Evolutionary conservation across 2,797 vertebrate genomes (phyloP).

Genomic region (Trichosurus vulpecula): DNA sequence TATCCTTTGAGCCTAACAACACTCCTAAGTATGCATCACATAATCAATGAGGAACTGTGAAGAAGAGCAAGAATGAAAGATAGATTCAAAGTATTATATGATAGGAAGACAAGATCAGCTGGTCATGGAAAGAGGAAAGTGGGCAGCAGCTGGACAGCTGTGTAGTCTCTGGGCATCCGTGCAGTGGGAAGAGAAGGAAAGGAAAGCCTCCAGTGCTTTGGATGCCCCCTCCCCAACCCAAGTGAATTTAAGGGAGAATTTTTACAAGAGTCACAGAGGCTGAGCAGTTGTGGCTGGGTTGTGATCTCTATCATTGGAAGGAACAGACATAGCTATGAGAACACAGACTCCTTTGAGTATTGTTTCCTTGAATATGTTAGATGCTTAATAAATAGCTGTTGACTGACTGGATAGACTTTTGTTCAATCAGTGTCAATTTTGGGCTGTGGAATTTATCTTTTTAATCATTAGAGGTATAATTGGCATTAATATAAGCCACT

Average conservation of each 20-base stretch:
- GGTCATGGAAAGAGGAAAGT: neutral
- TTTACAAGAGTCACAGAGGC: neutral
- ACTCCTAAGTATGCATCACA: neutral
- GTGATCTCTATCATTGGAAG: neutral
- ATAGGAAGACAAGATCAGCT: neutral
- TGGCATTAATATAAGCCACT: neutral
- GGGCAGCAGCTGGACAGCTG: neutral
- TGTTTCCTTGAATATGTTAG: neutral
- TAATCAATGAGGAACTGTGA: neutral
- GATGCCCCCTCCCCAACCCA: neutral
- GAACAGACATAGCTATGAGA: neutral
- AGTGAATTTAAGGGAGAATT: neutral
- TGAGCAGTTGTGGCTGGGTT: neutral
- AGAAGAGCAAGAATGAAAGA: neutral
- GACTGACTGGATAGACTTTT: neutral
- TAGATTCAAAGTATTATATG: neutral
- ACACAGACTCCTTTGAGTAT: neutral
- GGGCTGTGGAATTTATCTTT: neutral
- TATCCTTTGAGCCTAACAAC: neutral
- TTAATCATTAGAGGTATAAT: neutral
- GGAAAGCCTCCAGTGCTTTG: neutral
- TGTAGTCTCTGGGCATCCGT: neutral
- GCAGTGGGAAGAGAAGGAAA: neutral
- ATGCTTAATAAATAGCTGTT: neutral
- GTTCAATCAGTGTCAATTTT: neutral